Conservation (phyloP, 2,888 invertebrate genomes). For the Pachliopta kotzebuea region DNA sequence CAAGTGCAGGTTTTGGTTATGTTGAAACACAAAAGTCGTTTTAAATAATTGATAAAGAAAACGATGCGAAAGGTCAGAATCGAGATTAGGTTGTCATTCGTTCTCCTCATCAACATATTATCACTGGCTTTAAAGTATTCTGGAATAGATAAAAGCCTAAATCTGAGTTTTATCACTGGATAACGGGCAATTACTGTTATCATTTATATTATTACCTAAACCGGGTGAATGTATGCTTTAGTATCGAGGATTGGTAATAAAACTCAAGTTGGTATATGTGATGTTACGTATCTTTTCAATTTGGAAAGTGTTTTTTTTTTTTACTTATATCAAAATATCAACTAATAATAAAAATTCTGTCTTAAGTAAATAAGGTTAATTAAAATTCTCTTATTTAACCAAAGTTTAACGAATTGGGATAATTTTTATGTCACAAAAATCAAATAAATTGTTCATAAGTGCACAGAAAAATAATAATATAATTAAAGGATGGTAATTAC, state of each 20-base stretch:
- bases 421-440: too few species aligned
- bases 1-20: background rate
- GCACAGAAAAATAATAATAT: background rate
- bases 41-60: background rate
- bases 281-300: background rate
- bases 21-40: background rate
- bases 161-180: slow-evolving; percentile 11
- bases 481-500: slow-evolving; percentile 63
- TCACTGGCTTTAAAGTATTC: slow-evolving; percentile 50
- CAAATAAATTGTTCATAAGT: too few species aligned
- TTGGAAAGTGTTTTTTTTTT: background rate
- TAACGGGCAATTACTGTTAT: slow-evolving; percentile 3
- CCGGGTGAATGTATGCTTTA: slow-evolving; percentile 31
- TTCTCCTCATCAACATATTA: slow-evolving; percentile 21
- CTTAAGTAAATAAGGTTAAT: too few species aligned
- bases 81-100: slow-evolving; percentile 12
- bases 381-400: too few species aligned
- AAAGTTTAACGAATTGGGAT: too few species aligned
- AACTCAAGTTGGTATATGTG: background rate
- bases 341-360: too few species aligned
- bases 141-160: slow-evolving; percentile 54
- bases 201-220: slow-evolving; percentile 7
- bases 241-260: slow-evolving; percentile 14
- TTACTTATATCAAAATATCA: background rate
- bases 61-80: background rate